Base-by-base conservation (phyloP, 92 coral and sea anemone species). In the Porites evermanni region DNA sequence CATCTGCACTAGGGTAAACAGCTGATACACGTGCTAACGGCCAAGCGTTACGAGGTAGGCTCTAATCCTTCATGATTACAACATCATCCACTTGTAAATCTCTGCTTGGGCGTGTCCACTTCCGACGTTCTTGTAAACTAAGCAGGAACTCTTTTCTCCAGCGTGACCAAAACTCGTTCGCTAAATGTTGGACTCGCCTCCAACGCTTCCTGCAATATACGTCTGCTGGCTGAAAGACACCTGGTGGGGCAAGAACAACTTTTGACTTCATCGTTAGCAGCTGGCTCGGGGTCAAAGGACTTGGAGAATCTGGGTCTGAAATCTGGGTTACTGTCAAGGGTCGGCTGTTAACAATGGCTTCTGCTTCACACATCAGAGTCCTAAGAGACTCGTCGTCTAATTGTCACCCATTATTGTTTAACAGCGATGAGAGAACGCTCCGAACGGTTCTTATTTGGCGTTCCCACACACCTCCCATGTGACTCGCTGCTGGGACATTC, bases 381-480 rank as follows among this genome's bases (percentile, higher is more conserved):
- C 50, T 2, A 51, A 54, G 66, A 12, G 80, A 38, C 67, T 54
- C 91, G 50, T 89, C 89, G 70, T 84, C 77, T 12, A 88, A 70
- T 24, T 88, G 88, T 2, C 3, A 16, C 2, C 92, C 88, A 29
- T 82, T 63, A 11, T 75, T 10, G 18, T 67, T 54, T 9, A 88
- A 64, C 16, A 89, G 65, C 2, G 92, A 11, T 38, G 67, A 61
- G 4, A 83, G 88, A 9, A 89, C 85, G 72, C 24, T 89, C 3
- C 88, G 80, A 1, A 79, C 85, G 0, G 89, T 69, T 19, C 86
- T 81, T 1, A 89, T 84, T 51, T 89, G 92, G 10, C 92, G 61
- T 75, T 89, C 92, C 92, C 92, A 89, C 1, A 53, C 73, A 1
- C 92, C 89, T 44, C 92, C 92, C 86, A 85, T 85, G 72, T 89